A percentile compares a stretch with the other conserved stretches of the same genome.
These are phyloP conservation scores for Blennius ocellaris DNA, from an alignment of 2,113 vertebrate species.

Conservation along the genomic window DNA sequence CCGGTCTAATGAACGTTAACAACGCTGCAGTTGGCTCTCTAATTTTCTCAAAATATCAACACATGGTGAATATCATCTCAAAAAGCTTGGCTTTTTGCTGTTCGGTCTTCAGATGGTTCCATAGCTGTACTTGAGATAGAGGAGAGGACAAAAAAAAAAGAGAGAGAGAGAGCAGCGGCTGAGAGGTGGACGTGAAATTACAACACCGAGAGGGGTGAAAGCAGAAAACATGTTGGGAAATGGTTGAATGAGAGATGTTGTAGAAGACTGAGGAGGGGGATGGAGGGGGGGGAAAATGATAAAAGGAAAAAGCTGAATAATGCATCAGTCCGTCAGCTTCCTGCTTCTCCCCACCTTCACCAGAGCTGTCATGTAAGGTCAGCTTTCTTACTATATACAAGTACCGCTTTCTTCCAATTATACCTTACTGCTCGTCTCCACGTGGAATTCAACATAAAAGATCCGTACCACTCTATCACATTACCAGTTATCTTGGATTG, in stretches of 20 bases:
- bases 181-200: conserved; percentile 38
- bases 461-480: background rate
- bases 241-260: conserved; percentile 41
- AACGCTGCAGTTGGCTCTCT: background rate
- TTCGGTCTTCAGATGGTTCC: conserved; percentile 18
- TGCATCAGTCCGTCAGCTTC: conserved; percentile 70
- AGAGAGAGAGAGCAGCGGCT: conserved; percentile 19
- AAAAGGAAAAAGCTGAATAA: conserved; percentile 75
- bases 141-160: background rate
- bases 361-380: conserved; percentile 56
- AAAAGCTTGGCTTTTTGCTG: background rate
- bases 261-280: conserved; percentile 25
- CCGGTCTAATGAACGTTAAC: background rate
- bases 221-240: conserved; percentile 19
- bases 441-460: background rate
- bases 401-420: background rate
- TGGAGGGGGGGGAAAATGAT: conserved; percentile 56
- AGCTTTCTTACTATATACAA: conserved; percentile 31
- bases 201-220: conserved; percentile 35
- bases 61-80: conserved; percentile 3
- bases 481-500: background rate
- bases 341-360: conserved; percentile 52
- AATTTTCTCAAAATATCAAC: background rate
- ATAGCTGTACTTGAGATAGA: conserved; percentile 22
- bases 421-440: conserved; percentile 1